Percentiles rank a stretch among this genome's conserved stretches.
Evolutionary conservation across 2,888 invertebrate species (phyloP).

Genomic region (Eudemis profundana): DNA sequence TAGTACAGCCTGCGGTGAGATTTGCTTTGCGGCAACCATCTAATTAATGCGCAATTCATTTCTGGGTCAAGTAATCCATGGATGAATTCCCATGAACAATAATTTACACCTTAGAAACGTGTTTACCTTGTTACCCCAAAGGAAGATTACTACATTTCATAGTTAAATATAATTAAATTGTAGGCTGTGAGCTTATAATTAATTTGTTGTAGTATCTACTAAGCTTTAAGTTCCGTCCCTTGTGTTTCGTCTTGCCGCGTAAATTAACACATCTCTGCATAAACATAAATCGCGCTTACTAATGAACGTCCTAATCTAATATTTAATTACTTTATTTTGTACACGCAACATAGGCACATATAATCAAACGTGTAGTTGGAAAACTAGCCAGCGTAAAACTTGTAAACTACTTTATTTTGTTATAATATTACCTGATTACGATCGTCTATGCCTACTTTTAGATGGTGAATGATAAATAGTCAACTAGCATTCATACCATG

Average conservation of each 20-base stretch:
- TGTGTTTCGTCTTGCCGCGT: constrained; percentile 27
- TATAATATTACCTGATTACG: too few species aligned
- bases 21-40: constrained; percentile 23
- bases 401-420: too few species aligned
- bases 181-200: constrained; percentile 10
- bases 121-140: background rate
- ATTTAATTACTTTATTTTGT: too few species aligned
- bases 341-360: too few species aligned
- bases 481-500: too few species aligned
- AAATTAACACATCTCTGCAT: constrained; percentile 20
- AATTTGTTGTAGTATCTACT: constrained; percentile 4
- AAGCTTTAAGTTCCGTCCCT: constrained; percentile 30
- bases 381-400: too few species aligned
- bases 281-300: constrained; percentile 18
- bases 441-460: too few species aligned
- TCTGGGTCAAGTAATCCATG: constrained; percentile 5
- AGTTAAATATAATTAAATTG: constrained; percentile 19
- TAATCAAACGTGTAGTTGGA: too few species aligned
- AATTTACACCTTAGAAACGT: constrained; percentile 4
- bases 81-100: background rate
- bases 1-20: constrained; percentile 3
- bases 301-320: constrained; percentile 21
- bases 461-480: too few species aligned
- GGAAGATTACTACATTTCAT: constrained; percentile 4
- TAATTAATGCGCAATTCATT: constrained; percentile 20